Percentiles rank a stretch among this genome's conserved stretches.
Conservation (phyloP, 2,797 vertebrate species). For the Peromyscus nudipes region DNA sequence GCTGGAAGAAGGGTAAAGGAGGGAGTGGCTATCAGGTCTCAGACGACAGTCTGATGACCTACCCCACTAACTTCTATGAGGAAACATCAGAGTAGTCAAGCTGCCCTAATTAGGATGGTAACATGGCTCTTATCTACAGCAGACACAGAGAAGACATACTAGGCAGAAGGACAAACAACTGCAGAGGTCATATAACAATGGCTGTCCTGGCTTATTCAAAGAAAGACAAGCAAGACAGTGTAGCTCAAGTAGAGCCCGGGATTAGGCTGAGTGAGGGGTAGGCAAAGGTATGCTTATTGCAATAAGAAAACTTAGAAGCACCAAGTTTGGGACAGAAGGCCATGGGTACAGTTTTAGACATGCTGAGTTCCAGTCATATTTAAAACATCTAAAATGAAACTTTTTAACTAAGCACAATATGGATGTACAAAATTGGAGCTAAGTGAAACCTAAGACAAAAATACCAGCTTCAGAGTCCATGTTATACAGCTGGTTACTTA, state of each 20-base stretch:
- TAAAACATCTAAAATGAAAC: slow-evolving; percentile 56
- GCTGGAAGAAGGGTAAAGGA: background rate
- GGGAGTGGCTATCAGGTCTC: background rate
- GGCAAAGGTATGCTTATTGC: background rate
- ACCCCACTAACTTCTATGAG: background rate
- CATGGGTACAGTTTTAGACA: slow-evolving; percentile 5
- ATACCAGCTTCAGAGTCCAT: slow-evolving; percentile 42
- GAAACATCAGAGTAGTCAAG: background rate
- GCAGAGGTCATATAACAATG: background rate
- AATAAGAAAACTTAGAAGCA: background rate
- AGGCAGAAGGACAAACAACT: background rate
- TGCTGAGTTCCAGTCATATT: slow-evolving; percentile 27
- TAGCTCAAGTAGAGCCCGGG: background rate
- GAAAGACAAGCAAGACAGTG: background rate
- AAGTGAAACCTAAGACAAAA: slow-evolving; percentile 46
- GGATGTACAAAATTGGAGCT: slow-evolving; percentile 18
- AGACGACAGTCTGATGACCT: background rate
- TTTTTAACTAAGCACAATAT: slow-evolving; percentile 53
- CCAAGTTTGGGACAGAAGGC: background rate
- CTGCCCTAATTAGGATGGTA: background rate
- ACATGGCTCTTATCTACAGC: background rate
- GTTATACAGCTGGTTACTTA: slow-evolving; percentile 12
- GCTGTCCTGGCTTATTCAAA: slow-evolving; percentile 31
- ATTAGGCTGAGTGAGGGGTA: background rate
- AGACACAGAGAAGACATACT: slow-evolving; percentile 2